Conservation (phyloP, 2,888 invertebrate species). For the Synergus gifuensis region DNA sequence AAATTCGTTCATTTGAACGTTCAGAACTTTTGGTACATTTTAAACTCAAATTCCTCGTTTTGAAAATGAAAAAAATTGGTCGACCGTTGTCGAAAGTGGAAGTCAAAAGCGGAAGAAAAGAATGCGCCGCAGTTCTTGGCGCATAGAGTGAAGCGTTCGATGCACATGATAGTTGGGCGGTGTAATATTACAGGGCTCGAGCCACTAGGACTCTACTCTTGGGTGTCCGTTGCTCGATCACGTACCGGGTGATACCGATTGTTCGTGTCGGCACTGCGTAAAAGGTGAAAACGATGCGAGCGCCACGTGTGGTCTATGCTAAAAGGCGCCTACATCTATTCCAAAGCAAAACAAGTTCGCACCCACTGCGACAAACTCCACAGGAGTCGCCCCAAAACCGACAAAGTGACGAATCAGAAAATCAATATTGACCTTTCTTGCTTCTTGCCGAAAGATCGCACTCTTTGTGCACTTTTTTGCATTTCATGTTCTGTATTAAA, state of each 20-base stretch:
- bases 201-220: slow-evolving; percentile 67
- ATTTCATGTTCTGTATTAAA: no score
- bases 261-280: slow-evolving; percentile 51
- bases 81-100: slow-evolving; percentile 6
- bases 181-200: slow-evolving; percentile 73
- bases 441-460: background rate
- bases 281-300: slow-evolving; percentile 29
- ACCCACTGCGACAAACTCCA: slow-evolving; percentile 41
- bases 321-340: slow-evolving; percentile 44
- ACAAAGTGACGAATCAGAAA: slow-evolving; percentile 36
- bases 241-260: slow-evolving; percentile 68
- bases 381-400: slow-evolving; percentile 24
- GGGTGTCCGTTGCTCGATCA: slow-evolving; percentile 65
- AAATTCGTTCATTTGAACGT: no score
- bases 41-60: background rate
- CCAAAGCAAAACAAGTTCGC: slow-evolving; percentile 41
- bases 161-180: slow-evolving; percentile 65
- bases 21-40: no score
- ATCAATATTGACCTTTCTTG: slow-evolving; percentile 23
- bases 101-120: slow-evolving; percentile 27
- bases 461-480: background rate
- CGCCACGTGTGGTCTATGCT: slow-evolving; percentile 44
- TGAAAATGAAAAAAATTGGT: slow-evolving; percentile 21
- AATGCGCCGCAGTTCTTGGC: slow-evolving; percentile 38
- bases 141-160: slow-evolving; percentile 55